Evolutionary conservation across 2,797 vertebrate species (phyloP).

Genomic region (Epinephelus awoara): DNA sequence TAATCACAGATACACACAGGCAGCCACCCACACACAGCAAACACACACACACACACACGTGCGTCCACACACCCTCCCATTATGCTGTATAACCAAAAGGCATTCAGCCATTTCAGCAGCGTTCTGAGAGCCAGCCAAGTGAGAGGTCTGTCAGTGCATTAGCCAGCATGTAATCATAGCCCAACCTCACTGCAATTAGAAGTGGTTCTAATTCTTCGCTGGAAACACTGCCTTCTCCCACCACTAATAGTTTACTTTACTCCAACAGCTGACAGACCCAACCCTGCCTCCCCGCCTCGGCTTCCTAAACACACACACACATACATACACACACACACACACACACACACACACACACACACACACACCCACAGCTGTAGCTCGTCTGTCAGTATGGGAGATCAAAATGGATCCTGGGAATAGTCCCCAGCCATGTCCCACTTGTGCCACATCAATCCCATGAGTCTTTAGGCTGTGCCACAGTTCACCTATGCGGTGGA

Average conservation of each 20-base stretch:
- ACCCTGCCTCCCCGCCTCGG: conserved; percentile 51
- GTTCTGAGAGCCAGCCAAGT: conserved; percentile 79
- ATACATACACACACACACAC: conserved; percentile 27
- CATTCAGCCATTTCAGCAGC: conserved; percentile 82
- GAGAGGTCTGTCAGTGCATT: conserved; percentile 82
- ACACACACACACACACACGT: conserved; percentile 47
- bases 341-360: conserved; percentile 22
- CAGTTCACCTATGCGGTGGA: conserved; percentile 47
- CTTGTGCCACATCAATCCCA: conserved; percentile 67
- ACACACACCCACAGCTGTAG: conserved; percentile 70
- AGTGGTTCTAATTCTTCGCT: conserved; percentile 80
- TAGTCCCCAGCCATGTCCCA: conserved; percentile 66
- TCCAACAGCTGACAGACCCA: conserved; percentile 80
- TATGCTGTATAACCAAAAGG: conserved; percentile 76
- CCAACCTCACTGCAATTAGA: conserved; percentile 85
- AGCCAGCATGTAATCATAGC: conserved; percentile 86
- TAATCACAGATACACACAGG: conserved; percentile 68
- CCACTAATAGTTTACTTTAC: conserved; percentile 83
- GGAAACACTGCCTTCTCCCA: conserved; percentile 79
- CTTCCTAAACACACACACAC: conserved; percentile 51
- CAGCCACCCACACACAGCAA: conserved; percentile 63
- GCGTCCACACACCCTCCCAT: conserved; percentile 66
- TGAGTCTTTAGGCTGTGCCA: conserved; percentile 48
- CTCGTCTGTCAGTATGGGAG: conserved; percentile 68
- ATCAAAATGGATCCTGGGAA: conserved; percentile 75